A percentile compares a stretch with the other conserved stretches of the same genome.
phyloP scores from a whole-genome alignment of 2,797 vertebrate species.

The Onychomys leucogaster region DNA sequence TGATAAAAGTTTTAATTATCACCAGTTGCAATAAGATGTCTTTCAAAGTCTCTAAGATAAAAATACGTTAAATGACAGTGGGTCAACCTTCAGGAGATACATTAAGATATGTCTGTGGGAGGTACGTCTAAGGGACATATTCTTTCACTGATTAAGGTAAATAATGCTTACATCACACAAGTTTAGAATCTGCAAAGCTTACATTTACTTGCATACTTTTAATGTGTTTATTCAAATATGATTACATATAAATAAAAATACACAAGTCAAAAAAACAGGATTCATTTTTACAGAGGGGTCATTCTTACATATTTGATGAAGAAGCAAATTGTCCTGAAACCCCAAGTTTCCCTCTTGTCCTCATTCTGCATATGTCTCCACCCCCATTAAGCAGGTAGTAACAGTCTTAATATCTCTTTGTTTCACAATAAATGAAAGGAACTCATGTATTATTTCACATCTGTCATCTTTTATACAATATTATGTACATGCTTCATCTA shows the following conservation, averaged over 20 bases:
- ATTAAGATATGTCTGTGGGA: too few species aligned
- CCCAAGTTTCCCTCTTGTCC: accelerated
- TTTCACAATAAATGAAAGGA: not conserved
- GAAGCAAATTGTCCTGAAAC: not conserved
- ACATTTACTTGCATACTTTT: not conserved
- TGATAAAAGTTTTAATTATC: not conserved
- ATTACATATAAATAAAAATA: not conserved
- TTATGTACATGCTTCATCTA: not conserved
- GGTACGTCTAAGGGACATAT: not conserved
- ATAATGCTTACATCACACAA: not conserved
- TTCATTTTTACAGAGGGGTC: not conserved
- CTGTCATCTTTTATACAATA: not conserved
- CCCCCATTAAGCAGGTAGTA: too few species aligned
- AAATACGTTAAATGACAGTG: not conserved
- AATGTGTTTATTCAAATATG: not conserved
- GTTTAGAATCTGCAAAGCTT: not conserved
- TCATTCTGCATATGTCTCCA: not conserved
- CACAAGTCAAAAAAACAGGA: not conserved
- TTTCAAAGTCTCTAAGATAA: not conserved
- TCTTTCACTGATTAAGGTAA: not conserved
- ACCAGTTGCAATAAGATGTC: too few species aligned
- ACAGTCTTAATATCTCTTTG: not conserved
- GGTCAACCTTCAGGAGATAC: not conserved
- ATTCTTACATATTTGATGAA: not conserved
- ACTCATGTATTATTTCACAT: not conserved